phyloP scores from a whole-genome alignment of 2,888 invertebrate genomes.

The Archaeoteleia sp. region DNA sequence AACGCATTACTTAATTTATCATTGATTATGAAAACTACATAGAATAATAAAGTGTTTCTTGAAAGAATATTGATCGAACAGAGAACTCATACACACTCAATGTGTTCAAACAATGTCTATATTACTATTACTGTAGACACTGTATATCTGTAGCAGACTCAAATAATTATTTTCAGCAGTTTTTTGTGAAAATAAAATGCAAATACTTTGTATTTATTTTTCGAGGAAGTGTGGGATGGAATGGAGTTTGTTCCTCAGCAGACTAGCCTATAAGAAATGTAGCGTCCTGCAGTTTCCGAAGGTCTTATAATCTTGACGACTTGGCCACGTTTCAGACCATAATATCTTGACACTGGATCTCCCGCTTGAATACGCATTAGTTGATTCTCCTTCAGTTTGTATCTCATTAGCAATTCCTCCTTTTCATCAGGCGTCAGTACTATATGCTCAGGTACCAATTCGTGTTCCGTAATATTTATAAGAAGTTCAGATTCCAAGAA shows the following conservation, averaged over 20 bases:
- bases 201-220: not conserved
- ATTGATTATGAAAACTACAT: constrained; percentile 16
- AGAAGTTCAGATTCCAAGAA: constrained; percentile 95
- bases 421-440: constrained; percentile 99
- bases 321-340: constrained; percentile 98
- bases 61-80: constrained; percentile 37
- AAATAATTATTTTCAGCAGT: constrained; percentile 43
- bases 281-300: constrained; percentile 98
- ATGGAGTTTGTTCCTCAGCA: constrained; percentile 77
- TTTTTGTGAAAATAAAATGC: constrained; percentile 34
- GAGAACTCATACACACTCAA: constrained; percentile 37
- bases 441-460: constrained; percentile 98
- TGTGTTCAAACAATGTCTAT: constrained; percentile 47
- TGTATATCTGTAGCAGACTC: constrained; percentile 33
- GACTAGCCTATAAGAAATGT: constrained; percentile 97
- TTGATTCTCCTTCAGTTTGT: constrained; percentile 99
- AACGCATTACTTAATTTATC: too few relatives aligned
- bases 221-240: too few relatives aligned
- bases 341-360: constrained; percentile 98
- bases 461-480: constrained; percentile 98
- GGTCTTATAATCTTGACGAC: constrained; percentile 98
- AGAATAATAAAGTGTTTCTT: constrained; percentile 26
- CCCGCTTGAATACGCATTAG: constrained; percentile 99
- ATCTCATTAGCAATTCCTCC: constrained; percentile 93
- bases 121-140: constrained; percentile 44